phyloP scores from a whole-genome alignment of 2,113 vertebrate genomes.

The Solea solea region DNA sequence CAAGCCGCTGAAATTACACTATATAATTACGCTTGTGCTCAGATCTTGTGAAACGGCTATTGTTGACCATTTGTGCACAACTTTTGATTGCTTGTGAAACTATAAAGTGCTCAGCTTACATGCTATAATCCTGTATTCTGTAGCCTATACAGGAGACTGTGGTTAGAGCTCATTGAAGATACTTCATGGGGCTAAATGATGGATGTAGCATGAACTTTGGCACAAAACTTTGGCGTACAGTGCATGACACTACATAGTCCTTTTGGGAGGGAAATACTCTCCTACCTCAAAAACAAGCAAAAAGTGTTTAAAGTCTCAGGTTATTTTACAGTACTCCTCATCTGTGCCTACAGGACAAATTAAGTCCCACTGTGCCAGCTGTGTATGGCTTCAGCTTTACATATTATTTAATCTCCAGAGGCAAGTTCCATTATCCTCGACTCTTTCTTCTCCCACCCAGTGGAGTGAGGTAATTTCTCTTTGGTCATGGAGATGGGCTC shows the following conservation, averaged over 20 bases:
- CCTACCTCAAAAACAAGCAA: not conserved
- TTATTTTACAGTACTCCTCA: not conserved
- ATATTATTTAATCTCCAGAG: slow-evolving; percentile 41
- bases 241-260: too few relatives aligned
- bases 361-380: slow-evolving; percentile 1
- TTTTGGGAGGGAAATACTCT: not conserved
- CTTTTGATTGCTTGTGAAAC: too few relatives aligned
- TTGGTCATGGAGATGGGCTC: slow-evolving; percentile 37
- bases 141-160: not conserved
- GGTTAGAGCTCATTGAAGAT: not conserved
- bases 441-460: slow-evolving; percentile 35
- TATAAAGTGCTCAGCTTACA: not conserved
- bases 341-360: not conserved
- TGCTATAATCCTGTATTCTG: not conserved
- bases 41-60: too few relatives aligned
- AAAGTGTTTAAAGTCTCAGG: not conserved
- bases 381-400: slow-evolving; percentile 14
- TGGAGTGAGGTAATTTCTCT: slow-evolving; percentile 52
- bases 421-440: slow-evolving; percentile 18
- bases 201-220: not conserved
- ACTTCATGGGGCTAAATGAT: not conserved
- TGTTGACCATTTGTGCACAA: too few relatives aligned
- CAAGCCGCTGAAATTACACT: too few relatives aligned
- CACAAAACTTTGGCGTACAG: too few relatives aligned
- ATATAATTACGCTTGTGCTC: too few relatives aligned